Conservation (phyloP, 2,888 invertebrate genomes). For the Amiota minor region DNA sequence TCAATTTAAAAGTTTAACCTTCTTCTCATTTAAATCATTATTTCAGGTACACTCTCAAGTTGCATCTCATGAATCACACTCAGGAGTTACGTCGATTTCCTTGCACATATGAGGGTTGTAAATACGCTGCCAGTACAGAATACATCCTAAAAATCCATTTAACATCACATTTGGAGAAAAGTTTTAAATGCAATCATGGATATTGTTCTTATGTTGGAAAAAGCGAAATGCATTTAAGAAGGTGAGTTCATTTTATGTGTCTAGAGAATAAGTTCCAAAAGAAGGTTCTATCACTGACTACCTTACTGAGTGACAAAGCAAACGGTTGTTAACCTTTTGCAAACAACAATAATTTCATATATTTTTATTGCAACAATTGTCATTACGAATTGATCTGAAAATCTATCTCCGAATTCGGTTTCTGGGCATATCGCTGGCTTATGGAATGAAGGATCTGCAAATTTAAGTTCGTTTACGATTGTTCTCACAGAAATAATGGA, state of each 20-base stretch:
- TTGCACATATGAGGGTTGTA: conserved; percentile 77
- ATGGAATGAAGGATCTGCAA: too few relatives aligned
- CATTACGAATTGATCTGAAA: too few relatives aligned
- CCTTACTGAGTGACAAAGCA: too few relatives aligned
- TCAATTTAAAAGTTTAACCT: too few relatives aligned
- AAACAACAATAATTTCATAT: too few relatives aligned
- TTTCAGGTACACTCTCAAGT: conserved; percentile 76
- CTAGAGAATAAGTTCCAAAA: background rate
- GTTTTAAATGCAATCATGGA: conserved; percentile 72
- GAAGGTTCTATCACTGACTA: too few relatives aligned
- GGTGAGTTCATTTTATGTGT: conserved; percentile 54
- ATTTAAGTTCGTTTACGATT: too few relatives aligned
- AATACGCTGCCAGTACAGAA: conserved; percentile 76
- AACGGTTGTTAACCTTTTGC: too few relatives aligned
- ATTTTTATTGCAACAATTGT: too few relatives aligned
- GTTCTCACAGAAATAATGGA: too few relatives aligned
- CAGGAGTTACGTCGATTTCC: conserved; percentile 68
- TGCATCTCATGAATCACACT: conserved; percentile 77
- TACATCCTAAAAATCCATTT: conserved; percentile 77
- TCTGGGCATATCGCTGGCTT: too few relatives aligned
- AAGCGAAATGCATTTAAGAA: conserved; percentile 68
- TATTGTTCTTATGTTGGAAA: conserved; percentile 76
- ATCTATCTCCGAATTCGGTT: too few relatives aligned
- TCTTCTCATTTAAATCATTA: background rate
- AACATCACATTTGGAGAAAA: conserved; percentile 76